Conservation (phyloP, 35 echinoderm and acorn worm genomes). For the Heliocidaris tuberculata region DNA sequence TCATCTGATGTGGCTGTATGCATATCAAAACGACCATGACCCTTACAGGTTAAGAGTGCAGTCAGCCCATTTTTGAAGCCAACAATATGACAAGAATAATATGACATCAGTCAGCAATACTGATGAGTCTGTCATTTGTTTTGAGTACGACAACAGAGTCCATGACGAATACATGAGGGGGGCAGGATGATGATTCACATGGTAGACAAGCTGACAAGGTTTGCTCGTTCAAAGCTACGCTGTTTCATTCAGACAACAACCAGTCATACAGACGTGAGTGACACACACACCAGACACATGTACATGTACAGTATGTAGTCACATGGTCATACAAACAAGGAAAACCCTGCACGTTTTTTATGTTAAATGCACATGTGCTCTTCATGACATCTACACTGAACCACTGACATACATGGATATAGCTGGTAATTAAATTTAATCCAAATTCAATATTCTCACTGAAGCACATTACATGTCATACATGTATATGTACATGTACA, state of each 20-base stretch:
- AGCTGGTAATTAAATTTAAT: no score
- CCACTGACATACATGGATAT: no score
- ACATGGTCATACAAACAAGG: neutral
- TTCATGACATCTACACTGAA: no score
- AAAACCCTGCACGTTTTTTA: neutral
- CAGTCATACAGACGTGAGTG: neutral
- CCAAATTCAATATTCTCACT: no score
- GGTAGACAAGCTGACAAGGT: neutral
- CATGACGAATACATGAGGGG: neutral
- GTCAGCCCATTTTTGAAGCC: neutral
- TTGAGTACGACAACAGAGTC: neutral
- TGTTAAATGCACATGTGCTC: no score
- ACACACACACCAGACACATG: neutral
- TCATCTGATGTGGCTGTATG: no score
- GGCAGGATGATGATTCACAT: neutral
- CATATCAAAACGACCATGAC: no score
- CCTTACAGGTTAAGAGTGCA: neutral
- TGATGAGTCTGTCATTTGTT: neutral
- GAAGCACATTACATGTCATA: no score
- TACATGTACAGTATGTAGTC: neutral
- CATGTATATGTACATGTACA: no score
- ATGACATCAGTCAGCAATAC: neutral
- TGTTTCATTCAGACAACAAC: neutral
- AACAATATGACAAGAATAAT: constrained; percentile 23
- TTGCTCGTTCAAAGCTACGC: neutral